Evolutionary conservation across 2,113 vertebrate genomes (phyloP).

Genomic region (Muntiacus reevesi): DNA sequence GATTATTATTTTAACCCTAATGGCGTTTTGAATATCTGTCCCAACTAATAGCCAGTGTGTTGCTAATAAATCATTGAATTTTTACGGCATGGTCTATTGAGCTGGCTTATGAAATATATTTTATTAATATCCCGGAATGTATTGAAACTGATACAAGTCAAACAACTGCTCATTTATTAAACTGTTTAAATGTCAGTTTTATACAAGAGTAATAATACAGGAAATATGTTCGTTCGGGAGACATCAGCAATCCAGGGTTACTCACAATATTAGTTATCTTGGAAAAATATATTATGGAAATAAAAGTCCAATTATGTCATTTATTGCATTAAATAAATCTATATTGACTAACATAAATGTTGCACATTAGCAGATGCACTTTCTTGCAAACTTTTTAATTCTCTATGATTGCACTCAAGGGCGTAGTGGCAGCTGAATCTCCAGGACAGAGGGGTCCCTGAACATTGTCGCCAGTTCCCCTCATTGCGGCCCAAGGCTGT

Average conservation of each 20-base stretch:
- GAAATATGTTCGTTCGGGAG: constrained; percentile 77
- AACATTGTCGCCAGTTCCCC: accelerated
- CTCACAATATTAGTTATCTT: constrained; percentile 83
- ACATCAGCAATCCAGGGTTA: constrained; percentile 75
- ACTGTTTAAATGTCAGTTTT: constrained; percentile 84
- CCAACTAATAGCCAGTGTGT: constrained; percentile 83
- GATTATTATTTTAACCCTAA: constrained; percentile 90
- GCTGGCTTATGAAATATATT: constrained; percentile 83
- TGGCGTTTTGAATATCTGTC: constrained; percentile 87
- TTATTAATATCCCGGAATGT: constrained; percentile 84
- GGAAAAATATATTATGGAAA: constrained; percentile 82
- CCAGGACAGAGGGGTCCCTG: accelerated
- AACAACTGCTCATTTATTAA: constrained; percentile 87
- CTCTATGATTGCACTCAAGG: not conserved
- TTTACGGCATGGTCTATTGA: constrained; percentile 79
- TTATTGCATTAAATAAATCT: constrained; percentile 84
- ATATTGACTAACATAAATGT: constrained; percentile 79
- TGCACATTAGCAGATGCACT: constrained; percentile 74
- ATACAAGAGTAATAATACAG: constrained; percentile 79
- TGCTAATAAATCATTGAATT: constrained; percentile 84
- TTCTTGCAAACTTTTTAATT: constrained; percentile 67
- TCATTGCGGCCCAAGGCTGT: not conserved
- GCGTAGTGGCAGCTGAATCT: not conserved
- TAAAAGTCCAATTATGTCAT: constrained; percentile 87
- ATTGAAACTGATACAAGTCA: constrained; percentile 85